Evolutionary conservation across 2,797 vertebrate species (phyloP).

Genomic region (Caiman crocodilus): DNA sequence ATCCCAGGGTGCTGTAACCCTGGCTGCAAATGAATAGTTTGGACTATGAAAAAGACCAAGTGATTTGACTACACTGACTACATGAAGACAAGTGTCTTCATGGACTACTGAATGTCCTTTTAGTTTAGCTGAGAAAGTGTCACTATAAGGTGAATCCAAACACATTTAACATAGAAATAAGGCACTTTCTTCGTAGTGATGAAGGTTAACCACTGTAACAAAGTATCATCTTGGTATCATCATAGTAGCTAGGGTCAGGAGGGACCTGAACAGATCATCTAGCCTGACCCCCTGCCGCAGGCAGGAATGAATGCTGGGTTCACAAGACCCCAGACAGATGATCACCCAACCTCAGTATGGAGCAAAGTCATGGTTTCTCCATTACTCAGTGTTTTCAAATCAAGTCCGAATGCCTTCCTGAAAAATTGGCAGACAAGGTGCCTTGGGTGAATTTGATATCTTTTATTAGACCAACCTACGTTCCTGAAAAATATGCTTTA

Average conservation of each 20-base stretch:
- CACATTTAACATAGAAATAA: background rate
- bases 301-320: no score
- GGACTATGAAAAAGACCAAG: background rate
- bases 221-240: background rate
- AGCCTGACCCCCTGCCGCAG: no score
- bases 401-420: background rate
- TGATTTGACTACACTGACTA: background rate
- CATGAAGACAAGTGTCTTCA: background rate
- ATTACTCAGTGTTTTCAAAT: background rate
- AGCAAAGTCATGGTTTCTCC: background rate
- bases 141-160: background rate
- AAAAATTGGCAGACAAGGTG: background rate
- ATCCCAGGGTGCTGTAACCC: no score
- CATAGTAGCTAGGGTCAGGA: no score
- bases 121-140: background rate
- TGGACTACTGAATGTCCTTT: background rate
- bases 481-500: background rate
- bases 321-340: no score
- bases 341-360: no score
- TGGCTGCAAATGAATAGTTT: no score
- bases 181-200: background rate
- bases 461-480: no score
- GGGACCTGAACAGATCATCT: no score
- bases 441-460: no score
- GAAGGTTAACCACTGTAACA: background rate